These are phyloP conservation scores for Cryptoblepharus egeriae DNA, from an alignment of 2,797 vertebrate genomes.

Conservation along the genomic window DNA sequence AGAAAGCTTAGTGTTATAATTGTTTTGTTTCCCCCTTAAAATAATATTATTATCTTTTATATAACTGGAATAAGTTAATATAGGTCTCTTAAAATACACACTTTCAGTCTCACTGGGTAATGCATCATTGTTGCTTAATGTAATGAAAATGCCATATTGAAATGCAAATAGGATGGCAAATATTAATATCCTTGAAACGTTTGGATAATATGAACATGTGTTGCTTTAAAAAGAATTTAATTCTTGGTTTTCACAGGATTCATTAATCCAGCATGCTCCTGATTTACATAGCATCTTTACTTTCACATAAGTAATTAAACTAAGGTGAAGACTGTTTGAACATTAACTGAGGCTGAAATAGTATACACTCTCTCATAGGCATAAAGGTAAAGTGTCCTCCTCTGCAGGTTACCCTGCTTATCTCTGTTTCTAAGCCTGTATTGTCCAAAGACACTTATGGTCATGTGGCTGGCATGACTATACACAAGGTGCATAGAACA, in stretches of 20 bases:
- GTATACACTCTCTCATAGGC: no score
- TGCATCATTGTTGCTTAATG: constrained; percentile 1
- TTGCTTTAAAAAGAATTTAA: background rate
- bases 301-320: background rate
- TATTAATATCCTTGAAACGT: background rate
- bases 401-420: no score
- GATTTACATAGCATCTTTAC: background rate
- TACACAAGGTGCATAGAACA: no score
- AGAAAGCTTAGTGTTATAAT: constrained; percentile 33
- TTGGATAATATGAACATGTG: background rate
- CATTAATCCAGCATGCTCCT: background rate
- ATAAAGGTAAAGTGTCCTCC: no score
- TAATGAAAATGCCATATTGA: constrained; percentile 12
- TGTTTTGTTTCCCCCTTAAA: background rate
- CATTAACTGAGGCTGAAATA: background rate
- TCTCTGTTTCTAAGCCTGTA: no score
- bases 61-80: background rate
- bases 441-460: no score
- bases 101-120: background rate
- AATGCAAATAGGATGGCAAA: constrained; percentile 29
- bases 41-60: background rate
- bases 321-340: background rate
- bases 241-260: background rate
- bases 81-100: constrained; percentile 1
- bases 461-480: no score